Evolutionary conservation across 2,113 vertebrate species (phyloP).

Genomic region (Oreochromis niloticus): DNA sequence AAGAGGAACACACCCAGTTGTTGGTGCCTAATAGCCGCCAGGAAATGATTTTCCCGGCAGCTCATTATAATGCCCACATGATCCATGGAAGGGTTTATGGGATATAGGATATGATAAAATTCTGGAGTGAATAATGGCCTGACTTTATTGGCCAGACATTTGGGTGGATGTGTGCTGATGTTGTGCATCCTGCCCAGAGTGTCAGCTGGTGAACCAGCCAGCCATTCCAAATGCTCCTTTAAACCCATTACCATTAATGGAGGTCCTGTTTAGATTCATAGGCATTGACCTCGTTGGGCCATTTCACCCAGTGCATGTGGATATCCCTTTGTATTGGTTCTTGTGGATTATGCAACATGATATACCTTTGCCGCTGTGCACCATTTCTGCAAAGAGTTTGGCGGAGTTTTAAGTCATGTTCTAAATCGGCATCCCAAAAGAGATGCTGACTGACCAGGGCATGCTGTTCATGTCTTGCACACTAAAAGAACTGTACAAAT

Average conservation of each 20-base stretch:
- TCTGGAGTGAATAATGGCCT: neutral
- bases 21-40: neutral
- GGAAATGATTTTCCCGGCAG: neutral
- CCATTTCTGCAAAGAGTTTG: neutral
- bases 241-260: neutral
- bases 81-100: neutral
- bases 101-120: neutral
- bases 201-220: too few relatives aligned
- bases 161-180: neutral
- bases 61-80: neutral
- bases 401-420: neutral
- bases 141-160: neutral
- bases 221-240: neutral
- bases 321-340: neutral
- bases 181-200: neutral
- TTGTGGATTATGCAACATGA: neutral
- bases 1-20: neutral
- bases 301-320: neutral
- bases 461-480: neutral
- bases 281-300: accelerated
- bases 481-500: accelerated
- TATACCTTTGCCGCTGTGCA: neutral
- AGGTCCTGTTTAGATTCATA: neutral
- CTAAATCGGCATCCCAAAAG: neutral
- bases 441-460: neutral